Evolutionary conservation across 2,797 vertebrate species (phyloP).

Genomic region (Tenualosa thibaudeaui): DNA sequence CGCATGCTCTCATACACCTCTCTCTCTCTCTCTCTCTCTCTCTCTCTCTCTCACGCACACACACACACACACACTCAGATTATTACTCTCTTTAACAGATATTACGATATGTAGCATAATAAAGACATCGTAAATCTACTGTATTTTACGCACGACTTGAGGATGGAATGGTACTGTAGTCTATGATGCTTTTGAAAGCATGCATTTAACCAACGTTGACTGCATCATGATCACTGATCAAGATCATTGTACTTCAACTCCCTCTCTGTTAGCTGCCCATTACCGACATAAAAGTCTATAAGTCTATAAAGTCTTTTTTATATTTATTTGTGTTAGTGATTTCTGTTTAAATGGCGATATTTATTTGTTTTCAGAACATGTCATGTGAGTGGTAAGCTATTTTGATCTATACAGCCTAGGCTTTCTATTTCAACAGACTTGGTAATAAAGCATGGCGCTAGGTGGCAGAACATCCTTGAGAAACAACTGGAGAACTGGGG

Average conservation of each 20-base stretch:
- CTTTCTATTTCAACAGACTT: neutral
- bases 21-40: too few species aligned
- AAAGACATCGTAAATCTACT: neutral
- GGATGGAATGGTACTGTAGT: too few species aligned
- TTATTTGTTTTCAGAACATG: neutral
- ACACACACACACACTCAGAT: too few species aligned
- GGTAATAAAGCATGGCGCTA: slow-evolving; percentile 57
- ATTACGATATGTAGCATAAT: too few species aligned
- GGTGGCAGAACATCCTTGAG: slow-evolving; percentile 68
- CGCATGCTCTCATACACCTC: too few species aligned
- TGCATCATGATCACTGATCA: neutral
- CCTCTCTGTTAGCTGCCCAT: neutral
- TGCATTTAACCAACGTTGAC: neutral
- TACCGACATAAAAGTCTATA: neutral
- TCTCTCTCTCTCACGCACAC: too few species aligned
- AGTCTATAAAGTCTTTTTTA: too few species aligned
- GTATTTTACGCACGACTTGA: too few species aligned
- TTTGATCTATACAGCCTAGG: neutral
- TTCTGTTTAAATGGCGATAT: too few species aligned
- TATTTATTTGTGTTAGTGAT: neutral
- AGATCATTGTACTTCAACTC: neutral
- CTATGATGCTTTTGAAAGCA: neutral
- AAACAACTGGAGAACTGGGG: slow-evolving; percentile 52
- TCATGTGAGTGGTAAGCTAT: neutral
- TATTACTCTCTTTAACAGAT: too few species aligned